Conservation (phyloP, 2,888 invertebrate species). For the Orthonevra nobilis region DNA sequence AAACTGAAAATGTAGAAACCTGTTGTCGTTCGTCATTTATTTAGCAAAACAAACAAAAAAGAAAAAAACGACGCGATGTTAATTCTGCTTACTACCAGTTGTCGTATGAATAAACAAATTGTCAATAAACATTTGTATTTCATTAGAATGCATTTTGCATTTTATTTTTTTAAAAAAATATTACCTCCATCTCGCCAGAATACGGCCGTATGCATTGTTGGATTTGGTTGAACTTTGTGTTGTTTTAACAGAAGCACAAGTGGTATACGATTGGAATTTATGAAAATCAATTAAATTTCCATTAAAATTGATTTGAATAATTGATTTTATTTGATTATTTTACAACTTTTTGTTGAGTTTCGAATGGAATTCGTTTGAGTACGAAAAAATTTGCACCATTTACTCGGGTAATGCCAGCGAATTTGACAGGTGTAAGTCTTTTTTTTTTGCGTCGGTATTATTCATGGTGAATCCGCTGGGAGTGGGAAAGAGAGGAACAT, state of each 20-base stretch:
- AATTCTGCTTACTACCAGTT: no score
- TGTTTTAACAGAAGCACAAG: slow-evolving; percentile 4
- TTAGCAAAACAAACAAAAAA: background rate
- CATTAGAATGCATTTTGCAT: background rate
- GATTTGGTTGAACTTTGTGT: background rate
- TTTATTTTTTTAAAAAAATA: slow-evolving; percentile 8
- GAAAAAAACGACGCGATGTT: slow-evolving; percentile 1
- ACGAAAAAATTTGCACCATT: slow-evolving; percentile 19
- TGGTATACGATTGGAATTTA: background rate
- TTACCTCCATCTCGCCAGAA: slow-evolving; percentile 80
- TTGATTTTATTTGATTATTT: background rate
- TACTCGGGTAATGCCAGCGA: slow-evolving; percentile 20
- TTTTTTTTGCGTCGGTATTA: slow-evolving; percentile 13
- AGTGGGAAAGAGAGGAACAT: slow-evolving; percentile 31
- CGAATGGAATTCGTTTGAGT: slow-evolving; percentile 9
- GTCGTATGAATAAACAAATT: slow-evolving; percentile 31
- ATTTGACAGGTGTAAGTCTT: slow-evolving; percentile 59
- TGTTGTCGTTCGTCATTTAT: no score
- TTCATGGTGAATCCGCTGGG: background rate
- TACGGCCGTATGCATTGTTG: slow-evolving; percentile 79
- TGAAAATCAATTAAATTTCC: slow-evolving; percentile 15
- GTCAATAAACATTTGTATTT: background rate
- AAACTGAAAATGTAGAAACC: no score
- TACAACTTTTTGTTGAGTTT: background rate
- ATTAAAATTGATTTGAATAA: background rate